These are phyloP conservation scores for Leucoptera coffeella DNA, from an alignment of 2,888 invertebrate species.

Conservation along the genomic window DNA sequence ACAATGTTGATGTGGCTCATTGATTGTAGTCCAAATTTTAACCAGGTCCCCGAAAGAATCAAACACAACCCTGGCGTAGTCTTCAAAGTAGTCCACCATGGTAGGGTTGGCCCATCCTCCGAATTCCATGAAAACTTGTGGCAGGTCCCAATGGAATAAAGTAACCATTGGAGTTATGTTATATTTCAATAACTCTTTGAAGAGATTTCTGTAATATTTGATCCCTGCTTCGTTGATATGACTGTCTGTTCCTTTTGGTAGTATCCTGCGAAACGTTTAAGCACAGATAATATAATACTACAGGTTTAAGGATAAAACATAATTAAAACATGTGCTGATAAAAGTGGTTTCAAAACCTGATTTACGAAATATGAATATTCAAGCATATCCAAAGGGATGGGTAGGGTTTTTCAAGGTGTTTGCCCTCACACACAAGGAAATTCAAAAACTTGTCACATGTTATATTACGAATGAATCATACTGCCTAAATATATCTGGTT, in stretches of 20 bases:
- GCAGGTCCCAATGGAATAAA: conserved; percentile 59
- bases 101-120: conserved; percentile 47
- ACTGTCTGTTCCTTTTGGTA: conserved; percentile 63
- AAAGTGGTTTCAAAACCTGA: too few relatives aligned
- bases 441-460: too few relatives aligned
- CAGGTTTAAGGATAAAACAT: too few relatives aligned
- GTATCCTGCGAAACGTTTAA: conserved; percentile 33
- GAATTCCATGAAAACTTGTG: conserved; percentile 40
- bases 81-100: conserved; percentile 44
- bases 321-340: too few relatives aligned
- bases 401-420: too few relatives aligned
- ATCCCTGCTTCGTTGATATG: conserved; percentile 63
- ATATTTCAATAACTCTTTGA: conserved; percentile 59
- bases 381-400: too few relatives aligned
- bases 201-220: conserved; percentile 67
- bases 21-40: conserved; percentile 69
- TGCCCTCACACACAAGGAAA: too few relatives aligned
- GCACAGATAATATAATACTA: background rate
- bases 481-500: too few relatives aligned
- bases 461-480: too few relatives aligned
- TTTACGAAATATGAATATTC: too few relatives aligned
- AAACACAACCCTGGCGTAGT: conserved; percentile 50
- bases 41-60: conserved; percentile 58
- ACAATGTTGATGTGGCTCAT: conserved; percentile 61
- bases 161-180: conserved; percentile 64